Percentiles rank a stretch among this genome's conserved stretches.
Conservation (phyloP, 2,888 invertebrate species). For the Spisula solida region DNA sequence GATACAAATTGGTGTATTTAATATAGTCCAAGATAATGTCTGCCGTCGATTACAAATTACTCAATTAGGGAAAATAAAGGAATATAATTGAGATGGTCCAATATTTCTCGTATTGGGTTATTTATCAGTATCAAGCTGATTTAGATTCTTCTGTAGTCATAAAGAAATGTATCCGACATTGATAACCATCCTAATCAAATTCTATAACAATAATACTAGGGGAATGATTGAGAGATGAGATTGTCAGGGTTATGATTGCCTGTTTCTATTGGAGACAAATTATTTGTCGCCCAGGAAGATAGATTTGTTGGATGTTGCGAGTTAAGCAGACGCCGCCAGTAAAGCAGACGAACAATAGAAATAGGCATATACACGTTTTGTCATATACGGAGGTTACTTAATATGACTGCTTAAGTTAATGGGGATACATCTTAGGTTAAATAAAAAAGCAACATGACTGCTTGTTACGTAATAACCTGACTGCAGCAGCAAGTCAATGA, state of each 20-base stretch:
- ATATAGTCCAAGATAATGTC: conserved; percentile 67
- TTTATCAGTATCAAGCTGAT: conserved; percentile 69
- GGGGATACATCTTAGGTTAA: neutral
- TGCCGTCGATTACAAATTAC: conserved; percentile 71
- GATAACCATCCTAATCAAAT: conserved; percentile 75
- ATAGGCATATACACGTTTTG: conserved; percentile 25
- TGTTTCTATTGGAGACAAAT: conserved; percentile 64
- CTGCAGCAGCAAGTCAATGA: too few species aligned
- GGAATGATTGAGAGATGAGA: conserved; percentile 55
- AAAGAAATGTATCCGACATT: conserved; percentile 68
- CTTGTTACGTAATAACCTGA: neutral
- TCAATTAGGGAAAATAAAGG: conserved; percentile 71
- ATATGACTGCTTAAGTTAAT: conserved; percentile 28
- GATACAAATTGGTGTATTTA: conserved; percentile 70
- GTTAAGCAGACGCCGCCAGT: neutral
- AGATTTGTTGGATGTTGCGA: conserved; percentile 47
- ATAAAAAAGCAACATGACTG: neutral
- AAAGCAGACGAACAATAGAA: conserved; percentile 1
- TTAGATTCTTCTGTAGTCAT: conserved; percentile 70
- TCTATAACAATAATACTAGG: conserved; percentile 73
- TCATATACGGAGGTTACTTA: neutral
- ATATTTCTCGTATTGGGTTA: conserved; percentile 58
- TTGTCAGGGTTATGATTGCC: conserved; percentile 62
- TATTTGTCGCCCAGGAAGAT: conserved; percentile 65
- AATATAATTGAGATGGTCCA: conserved; percentile 67